Conservation (phyloP, 1,140 invertebrate species). For the Leptestheria dahalacensis region DNA sequence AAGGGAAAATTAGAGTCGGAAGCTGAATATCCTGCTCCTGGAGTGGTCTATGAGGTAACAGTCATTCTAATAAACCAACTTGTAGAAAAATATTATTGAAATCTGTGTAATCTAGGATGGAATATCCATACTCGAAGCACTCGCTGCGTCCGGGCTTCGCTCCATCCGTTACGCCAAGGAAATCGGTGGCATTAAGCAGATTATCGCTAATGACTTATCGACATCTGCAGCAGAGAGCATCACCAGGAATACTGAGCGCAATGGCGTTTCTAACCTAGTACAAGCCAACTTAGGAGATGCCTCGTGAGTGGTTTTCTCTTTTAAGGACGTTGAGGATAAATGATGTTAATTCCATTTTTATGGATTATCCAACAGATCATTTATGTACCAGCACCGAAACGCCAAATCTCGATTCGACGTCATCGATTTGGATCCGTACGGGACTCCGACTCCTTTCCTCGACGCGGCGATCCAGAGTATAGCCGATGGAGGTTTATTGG, state of each 20-base stretch:
- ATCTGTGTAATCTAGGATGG: conserved; percentile 33
- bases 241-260: conserved; percentile 59
- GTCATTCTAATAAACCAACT: background rate
- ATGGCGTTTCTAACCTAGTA: conserved; percentile 59
- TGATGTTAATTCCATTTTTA: conserved; percentile 12
- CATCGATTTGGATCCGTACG: conserved; percentile 95
- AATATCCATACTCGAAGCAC: conserved; percentile 71
- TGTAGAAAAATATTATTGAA: background rate
- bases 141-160: conserved; percentile 86
- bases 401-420: conserved; percentile 60
- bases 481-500: conserved; percentile 60
- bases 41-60: conserved; percentile 18
- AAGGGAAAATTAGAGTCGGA: conserved; percentile 12
- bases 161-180: conserved; percentile 95
- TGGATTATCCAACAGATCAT: conserved; percentile 40
- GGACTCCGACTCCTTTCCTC: conserved; percentile 81
- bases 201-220: conserved; percentile 93
- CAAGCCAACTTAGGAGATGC: conserved; percentile 62
- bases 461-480: conserved; percentile 73
- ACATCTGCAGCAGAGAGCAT: conserved; percentile 71
- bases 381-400: conserved; percentile 64
- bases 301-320: conserved; percentile 39
- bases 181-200: conserved; percentile 58
- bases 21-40: conserved; percentile 12
- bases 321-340: conserved; percentile 13